These are phyloP conservation scores for Hydropsyche betteni DNA, from an alignment of 2,888 invertebrate species.

Conservation along the genomic window DNA sequence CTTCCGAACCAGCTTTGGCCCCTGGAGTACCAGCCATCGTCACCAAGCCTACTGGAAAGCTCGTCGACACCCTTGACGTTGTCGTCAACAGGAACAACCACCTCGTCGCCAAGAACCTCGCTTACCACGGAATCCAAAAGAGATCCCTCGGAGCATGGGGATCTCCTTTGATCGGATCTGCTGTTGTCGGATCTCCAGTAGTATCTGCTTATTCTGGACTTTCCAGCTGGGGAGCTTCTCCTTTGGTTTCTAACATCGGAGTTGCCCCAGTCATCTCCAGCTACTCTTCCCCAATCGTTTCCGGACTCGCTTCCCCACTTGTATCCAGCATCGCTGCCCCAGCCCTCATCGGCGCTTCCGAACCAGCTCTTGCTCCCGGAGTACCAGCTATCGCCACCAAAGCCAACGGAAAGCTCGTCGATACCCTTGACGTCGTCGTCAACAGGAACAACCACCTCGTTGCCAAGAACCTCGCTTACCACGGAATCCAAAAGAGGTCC, in stretches of 20 bases:
- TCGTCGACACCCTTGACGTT: slow-evolving; percentile 64
- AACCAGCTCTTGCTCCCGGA: slow-evolving; percentile 60
- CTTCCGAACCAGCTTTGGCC: slow-evolving; percentile 61
- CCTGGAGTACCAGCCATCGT: slow-evolving; percentile 55
- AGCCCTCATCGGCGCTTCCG: slow-evolving; percentile 59
- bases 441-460: slow-evolving; percentile 64
- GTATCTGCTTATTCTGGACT: slow-evolving; percentile 51
- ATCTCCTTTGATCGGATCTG: slow-evolving; percentile 53
- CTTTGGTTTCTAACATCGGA: slow-evolving; percentile 38
- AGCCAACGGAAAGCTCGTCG: slow-evolving; percentile 63
- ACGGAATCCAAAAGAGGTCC: slow-evolving; percentile 41
- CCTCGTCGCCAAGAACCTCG: slow-evolving; percentile 64
- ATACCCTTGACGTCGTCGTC: slow-evolving; percentile 64
- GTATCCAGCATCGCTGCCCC: slow-evolving; percentile 51
- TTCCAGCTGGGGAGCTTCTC: slow-evolving; percentile 28
- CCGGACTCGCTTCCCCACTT: slow-evolving; percentile 49
- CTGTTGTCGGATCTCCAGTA: slow-evolving; percentile 54
- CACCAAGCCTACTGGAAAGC: slow-evolving; percentile 61
- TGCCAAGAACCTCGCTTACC: slow-evolving; percentile 60
- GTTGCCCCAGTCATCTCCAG: too few relatives aligned
- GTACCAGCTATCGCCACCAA: slow-evolving; percentile 63
- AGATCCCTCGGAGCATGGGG: slow-evolving; percentile 56
- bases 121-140: slow-evolving; percentile 40
- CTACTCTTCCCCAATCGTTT: too few relatives aligned
- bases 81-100: slow-evolving; percentile 63